Conservation (phyloP, 2,797 vertebrate genomes). For the Moxostoma hubbsi region DNA sequence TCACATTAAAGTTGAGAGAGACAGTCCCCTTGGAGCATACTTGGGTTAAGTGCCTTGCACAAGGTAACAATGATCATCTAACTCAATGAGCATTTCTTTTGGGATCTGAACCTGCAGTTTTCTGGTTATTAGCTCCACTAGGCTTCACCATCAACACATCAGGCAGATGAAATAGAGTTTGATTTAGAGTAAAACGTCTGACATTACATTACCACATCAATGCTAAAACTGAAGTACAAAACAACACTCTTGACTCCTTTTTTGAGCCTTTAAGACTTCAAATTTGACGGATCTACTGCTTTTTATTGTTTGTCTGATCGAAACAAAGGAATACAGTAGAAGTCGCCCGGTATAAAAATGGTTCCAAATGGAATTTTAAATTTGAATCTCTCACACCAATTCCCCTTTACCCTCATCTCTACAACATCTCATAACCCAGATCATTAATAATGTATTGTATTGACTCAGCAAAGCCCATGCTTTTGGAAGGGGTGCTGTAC, state of each 20-base stretch:
- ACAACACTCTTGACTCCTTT: not conserved
- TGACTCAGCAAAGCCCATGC: constrained; percentile 71
- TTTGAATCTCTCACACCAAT: constrained; percentile 8
- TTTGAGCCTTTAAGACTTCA: not conserved
- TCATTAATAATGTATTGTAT: constrained; percentile 74
- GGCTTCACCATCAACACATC: not conserved
- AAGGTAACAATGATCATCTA: too few species aligned
- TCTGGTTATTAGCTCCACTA: not conserved
- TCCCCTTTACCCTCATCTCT: constrained; percentile 33
- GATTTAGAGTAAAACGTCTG: not conserved
- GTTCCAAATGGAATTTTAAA: too few species aligned
- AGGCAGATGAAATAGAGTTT: not conserved
- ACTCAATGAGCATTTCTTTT: too few species aligned
- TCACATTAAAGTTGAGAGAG: too few species aligned
- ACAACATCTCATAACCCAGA: constrained; percentile 58
- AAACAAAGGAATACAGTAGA: too few species aligned
- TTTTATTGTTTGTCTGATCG: constrained; percentile 12
- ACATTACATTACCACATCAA: not conserved
- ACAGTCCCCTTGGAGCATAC: too few species aligned
- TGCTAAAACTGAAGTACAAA: not conserved
- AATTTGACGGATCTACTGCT: not conserved
- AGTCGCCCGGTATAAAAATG: too few species aligned
- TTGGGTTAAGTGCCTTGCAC: too few species aligned
- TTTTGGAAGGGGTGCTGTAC: constrained; percentile 46
- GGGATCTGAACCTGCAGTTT: not conserved